A percentile compares a stretch with the other conserved stretches of the same genome.
These are phyloP conservation scores for Ptilonorhynchus violaceus DNA, from an alignment of 2,113 vertebrate species.

Conservation along the genomic window DNA sequence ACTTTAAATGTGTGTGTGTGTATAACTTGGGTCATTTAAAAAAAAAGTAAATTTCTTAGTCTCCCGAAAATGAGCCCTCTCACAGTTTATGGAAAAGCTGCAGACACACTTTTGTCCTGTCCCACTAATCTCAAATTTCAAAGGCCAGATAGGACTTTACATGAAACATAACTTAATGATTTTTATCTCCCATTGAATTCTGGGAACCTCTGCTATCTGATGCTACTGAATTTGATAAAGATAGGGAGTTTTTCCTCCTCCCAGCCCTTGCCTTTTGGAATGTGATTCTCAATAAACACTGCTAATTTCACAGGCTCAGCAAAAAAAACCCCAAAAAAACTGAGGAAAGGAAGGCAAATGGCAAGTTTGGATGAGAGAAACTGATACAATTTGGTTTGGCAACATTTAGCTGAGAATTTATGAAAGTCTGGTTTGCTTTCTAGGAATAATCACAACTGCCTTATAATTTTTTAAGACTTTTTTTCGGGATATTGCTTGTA, in stretches of 20 bases:
- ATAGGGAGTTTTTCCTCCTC: background rate
- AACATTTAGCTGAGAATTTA: background rate
- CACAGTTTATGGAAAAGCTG: background rate
- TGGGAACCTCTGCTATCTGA: constrained; percentile 17
- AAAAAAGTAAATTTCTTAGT: background rate
- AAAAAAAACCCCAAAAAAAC: background rate
- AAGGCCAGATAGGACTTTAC: background rate
- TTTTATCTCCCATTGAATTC: constrained; percentile 3
- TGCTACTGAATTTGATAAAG: background rate
- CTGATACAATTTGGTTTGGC: background rate
- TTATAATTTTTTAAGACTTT: background rate
- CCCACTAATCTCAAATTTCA: background rate
- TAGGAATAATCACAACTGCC: background rate
- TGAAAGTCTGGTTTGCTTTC: background rate
- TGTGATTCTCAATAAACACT: background rate
- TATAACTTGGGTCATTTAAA: background rate
- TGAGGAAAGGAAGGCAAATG: background rate
- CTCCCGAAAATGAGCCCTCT: background rate
- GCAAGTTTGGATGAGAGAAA: background rate
- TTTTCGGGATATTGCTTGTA: background rate
- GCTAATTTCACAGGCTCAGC: background rate
- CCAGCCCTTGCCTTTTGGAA: background rate
- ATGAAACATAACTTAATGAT: background rate
- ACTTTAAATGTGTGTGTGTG: background rate
- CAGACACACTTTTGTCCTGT: background rate